Percentiles rank a stretch among this genome's conserved stretches.
Conservation (phyloP, 2,888 invertebrate species). For the Brachycybe producta region DNA sequence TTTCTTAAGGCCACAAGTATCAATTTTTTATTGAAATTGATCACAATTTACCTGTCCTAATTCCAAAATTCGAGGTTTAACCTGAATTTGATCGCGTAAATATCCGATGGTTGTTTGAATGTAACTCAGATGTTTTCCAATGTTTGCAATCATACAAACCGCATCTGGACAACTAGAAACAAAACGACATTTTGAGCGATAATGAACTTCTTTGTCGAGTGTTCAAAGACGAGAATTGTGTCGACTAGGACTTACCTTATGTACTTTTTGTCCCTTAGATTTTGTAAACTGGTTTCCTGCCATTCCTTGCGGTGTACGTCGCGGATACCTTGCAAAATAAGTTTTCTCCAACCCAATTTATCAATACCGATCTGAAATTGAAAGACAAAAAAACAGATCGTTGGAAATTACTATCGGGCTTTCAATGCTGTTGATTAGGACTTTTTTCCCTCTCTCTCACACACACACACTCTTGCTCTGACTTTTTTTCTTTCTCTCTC, state of each 20-base stretch:
- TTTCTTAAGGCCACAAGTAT: too few species aligned
- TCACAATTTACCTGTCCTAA: conserved; percentile 22
- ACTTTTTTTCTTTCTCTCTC: too few species aligned
- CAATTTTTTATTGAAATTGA: too few species aligned
- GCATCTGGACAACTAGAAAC: conserved; percentile 34
- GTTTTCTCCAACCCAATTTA: conserved; percentile 33
- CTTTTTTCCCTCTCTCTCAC: too few species aligned
- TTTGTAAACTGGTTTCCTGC: conserved; percentile 33
- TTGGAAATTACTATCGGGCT: conserved; percentile 17
- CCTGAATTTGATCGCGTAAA: conserved; percentile 31
- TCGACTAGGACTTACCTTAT: background rate
- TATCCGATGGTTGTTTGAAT: conserved; percentile 33
- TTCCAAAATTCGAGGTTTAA: conserved; percentile 29
- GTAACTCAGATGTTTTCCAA: conserved; percentile 34
- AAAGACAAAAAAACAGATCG: conserved; percentile 13
- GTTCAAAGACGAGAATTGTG: background rate
- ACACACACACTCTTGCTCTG: too few species aligned
- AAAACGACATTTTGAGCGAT: too few species aligned
- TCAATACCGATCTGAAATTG: conserved; percentile 30
- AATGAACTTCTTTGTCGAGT: background rate
- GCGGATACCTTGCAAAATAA: conserved; percentile 33
- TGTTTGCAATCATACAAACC: conserved; percentile 34
- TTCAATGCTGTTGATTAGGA: too few species aligned
- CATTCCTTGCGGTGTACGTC: conserved; percentile 36
- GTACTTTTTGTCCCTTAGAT: conserved; percentile 22